Base-by-base conservation (phyloP, 2,797 vertebrate species). In the Fistularia commersonii region DNA sequence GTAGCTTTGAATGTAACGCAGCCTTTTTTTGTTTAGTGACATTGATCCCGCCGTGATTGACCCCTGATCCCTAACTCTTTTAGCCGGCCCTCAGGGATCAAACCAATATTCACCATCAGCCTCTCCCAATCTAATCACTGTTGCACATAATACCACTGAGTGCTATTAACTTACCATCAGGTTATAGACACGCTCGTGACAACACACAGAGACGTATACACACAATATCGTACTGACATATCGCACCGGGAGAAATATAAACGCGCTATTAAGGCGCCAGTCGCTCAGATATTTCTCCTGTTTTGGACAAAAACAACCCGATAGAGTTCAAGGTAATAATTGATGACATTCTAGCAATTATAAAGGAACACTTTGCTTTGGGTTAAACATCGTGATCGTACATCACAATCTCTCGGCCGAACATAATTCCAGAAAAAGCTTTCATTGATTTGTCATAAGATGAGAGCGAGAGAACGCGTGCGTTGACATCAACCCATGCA, bases 81-180 rank as follows among this genome's bases (percentile, higher is more conserved):
- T 61, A 64, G 77, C 65, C 48, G 64, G 63, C 70, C 79, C 70
- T 48, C 41, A 47, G 79, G 78, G 82, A 81, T 59, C 63, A 47
- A 69, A 76, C 76, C 76, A 76, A 66, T 77, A 71, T 82, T 50
- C 2, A 59, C 79, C 72, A 80, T 82, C 81, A 80, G 66, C 80
- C 74, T 77, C 70, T 78, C 68, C 70, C 69, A 81, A 86, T 88
- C 76, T 79, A 88, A 89, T 88, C 81, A 80, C 59, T 74, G 77
- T 70, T 83, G 45, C 72, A 79, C 74, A 74, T 81, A 84, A 85
- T 87, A 84, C 79, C 67, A 75, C 72, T 76, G 78, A 88, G 87
- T 84, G 88, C 80, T 86, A 85, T 89, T 85, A 87, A 88, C 84
- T 81, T 79, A 76, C 72, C 64, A 82, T 82, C 72, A 76, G 66